Evolutionary conservation across 2,888 invertebrate species (phyloP).

Genomic region (Melinopterus prodromus): DNA sequence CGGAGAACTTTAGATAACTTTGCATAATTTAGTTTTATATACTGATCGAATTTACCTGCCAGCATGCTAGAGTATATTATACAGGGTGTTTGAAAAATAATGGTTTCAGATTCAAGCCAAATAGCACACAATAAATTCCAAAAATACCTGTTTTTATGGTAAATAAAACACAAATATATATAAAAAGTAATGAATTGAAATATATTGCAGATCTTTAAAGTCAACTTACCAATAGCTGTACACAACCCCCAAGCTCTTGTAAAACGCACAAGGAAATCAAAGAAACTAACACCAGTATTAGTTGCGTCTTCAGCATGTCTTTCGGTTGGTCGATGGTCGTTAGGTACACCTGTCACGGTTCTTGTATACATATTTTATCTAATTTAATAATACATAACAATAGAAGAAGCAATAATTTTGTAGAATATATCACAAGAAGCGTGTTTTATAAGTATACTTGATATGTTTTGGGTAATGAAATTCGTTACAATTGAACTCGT

Average conservation of each 20-base stretch:
- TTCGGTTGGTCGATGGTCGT: neutral
- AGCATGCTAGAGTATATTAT: neutral
- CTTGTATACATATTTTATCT: neutral
- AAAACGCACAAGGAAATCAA: neutral
- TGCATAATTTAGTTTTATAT: neutral
- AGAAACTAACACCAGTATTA: neutral
- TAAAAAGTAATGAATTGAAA: neutral
- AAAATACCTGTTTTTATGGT: too few relatives aligned
- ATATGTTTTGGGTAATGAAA: neutral
- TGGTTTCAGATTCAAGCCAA: too few relatives aligned
- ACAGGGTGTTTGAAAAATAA: neutral
- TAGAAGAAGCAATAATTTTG: neutral
- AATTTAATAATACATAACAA: neutral
- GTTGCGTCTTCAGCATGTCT: neutral
- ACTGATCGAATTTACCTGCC: neutral
- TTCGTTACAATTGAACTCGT: neutral
- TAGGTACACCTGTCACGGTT: neutral
- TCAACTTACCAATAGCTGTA: neutral
- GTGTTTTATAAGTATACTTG: neutral
- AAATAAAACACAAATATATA: too few relatives aligned
- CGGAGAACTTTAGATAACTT: neutral
- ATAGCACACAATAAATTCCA: too few relatives aligned
- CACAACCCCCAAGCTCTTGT: neutral
- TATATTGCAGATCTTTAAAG: neutral
- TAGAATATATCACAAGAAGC: neutral